Base-by-base conservation (phyloP, 2,113 vertebrate genomes). In the Oreocharis arfaki region DNA sequence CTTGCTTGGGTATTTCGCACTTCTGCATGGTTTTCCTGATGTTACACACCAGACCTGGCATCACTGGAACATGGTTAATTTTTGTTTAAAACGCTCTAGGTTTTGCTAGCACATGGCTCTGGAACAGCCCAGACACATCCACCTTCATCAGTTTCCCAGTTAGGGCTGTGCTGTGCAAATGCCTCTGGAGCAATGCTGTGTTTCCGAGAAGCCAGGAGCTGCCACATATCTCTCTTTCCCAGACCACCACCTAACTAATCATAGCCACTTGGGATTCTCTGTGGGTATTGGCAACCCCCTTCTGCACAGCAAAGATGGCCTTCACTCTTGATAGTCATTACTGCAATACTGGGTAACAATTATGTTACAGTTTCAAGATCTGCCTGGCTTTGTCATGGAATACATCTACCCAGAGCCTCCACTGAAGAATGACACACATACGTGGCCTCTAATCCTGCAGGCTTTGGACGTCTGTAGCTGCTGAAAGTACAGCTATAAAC, bases 181-280 rank as follows among this genome's bases (percentile, higher is more conserved):
- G 0, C 19, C 27, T 55, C 55, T 44, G 55, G 47, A 88, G n/a
- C 6, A 35, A 18, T 10, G 7, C 3, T 0, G 2, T 19, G 2
- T 26, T 52, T 68, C 19, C 42, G 55, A 50, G 44, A 84, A 73
- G 59, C 4, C 19, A 86, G 42, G 61, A 90, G 20, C 7, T 81
- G 57, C 39, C 30, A 50, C 2, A 9, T 1, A 8, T 16, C 20
- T 53, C 49, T 68, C 37, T 50, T 50, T 56, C 9, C 14, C 28
- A 83, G 50, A 69, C 23, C 26, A 73, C 12, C 8, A 73, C 16
- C 10, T 27, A 26, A 28, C 2, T 32, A 8, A 37, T 30, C 7
- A 28, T 24, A 64, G 11, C 24, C 67, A 18, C 7, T 57, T 73
- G 57, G 15, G 33, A 69, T 73, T 89, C 32, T 67, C 23, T 16